Evolutionary conservation across 2,113 vertebrate genomes (phyloP).

Genomic region (Tachycineta bicolor): DNA sequence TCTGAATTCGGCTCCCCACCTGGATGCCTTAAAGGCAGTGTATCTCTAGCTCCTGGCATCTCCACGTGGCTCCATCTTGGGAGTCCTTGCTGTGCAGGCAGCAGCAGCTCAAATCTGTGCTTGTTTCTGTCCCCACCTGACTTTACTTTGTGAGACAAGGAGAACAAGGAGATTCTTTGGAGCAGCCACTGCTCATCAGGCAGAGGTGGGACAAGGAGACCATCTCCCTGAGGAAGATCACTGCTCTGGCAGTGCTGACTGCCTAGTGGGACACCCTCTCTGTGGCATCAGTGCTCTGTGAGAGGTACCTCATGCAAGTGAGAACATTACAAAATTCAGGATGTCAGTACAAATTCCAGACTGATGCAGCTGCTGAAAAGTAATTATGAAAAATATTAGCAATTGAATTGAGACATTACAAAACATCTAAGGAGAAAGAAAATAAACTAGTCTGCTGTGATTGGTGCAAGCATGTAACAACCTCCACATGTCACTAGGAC

Average conservation of each 20-base stretch:
- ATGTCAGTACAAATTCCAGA: not conserved
- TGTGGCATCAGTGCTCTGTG: not conserved
- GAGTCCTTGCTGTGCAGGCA: not conserved
- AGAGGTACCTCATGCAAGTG: not conserved
- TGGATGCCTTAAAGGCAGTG: not conserved
- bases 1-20: not conserved
- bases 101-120: not conserved
- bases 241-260: slow-evolving; percentile 64
- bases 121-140: not conserved
- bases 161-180: not conserved
- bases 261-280: slow-evolving; percentile 72
- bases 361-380: not conserved
- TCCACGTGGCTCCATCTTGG: not conserved
- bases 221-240: slow-evolving; percentile 52
- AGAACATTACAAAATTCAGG: not conserved
- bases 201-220: not conserved
- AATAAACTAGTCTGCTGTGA: slow-evolving; percentile 3
- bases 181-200: accelerated
- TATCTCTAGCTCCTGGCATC: not conserved
- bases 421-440: slow-evolving; percentile 4
- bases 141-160: not conserved
- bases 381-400: not conserved
- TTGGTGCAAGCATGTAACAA: not conserved
- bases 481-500: not conserved
- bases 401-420: not conserved